A percentile compares a stretch with the other conserved stretches of the same genome.
Evolutionary conservation across 2,797 vertebrate genomes (phyloP).

Genomic region (Borostomias antarcticus): DNA sequence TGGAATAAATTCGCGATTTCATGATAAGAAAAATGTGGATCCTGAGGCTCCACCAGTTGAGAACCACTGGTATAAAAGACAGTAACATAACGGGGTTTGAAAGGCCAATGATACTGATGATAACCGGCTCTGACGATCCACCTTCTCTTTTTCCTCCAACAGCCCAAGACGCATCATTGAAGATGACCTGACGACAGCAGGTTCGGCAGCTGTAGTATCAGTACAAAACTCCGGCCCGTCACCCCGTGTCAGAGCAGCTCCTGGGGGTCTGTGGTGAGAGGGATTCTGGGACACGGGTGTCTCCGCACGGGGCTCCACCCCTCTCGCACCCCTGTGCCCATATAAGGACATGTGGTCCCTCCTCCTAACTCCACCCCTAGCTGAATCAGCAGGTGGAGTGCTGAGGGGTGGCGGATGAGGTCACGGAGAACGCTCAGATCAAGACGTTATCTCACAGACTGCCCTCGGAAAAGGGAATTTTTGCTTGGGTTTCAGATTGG

Average conservation of each 20-base stretch:
- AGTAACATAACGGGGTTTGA: no score
- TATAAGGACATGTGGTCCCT: conserved; percentile 2
- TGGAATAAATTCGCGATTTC: no score
- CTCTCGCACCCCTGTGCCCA: background rate
- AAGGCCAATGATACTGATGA: no score
- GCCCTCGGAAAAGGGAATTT: conserved; percentile 56
- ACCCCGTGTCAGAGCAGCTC: conserved; percentile 33
- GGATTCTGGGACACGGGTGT: conserved; percentile 31
- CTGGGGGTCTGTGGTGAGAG: conserved; percentile 23
- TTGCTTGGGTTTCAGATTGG: conserved; percentile 34
- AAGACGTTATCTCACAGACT: conserved; percentile 27
- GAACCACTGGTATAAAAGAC: no score
- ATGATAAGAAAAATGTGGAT: no score
- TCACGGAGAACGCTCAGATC: conserved; percentile 31
- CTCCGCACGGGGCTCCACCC: conserved; percentile 35
- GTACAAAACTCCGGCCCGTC: conserved; percentile 48
- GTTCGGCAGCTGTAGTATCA: conserved; percentile 59
- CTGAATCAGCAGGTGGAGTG: conserved; percentile 32
- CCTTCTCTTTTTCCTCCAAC: conserved; percentile 16
- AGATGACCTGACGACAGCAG: conserved; percentile 48
- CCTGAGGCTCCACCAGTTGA: no score
- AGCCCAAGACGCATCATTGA: conserved; percentile 73
- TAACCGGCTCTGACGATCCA: background rate
- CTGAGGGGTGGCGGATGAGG: conserved; percentile 14
- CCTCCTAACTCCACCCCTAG: conserved; percentile 9